Evolutionary conservation across 2,888 invertebrate species (phyloP).

Genomic region (Yponomeuta malinellus): DNA sequence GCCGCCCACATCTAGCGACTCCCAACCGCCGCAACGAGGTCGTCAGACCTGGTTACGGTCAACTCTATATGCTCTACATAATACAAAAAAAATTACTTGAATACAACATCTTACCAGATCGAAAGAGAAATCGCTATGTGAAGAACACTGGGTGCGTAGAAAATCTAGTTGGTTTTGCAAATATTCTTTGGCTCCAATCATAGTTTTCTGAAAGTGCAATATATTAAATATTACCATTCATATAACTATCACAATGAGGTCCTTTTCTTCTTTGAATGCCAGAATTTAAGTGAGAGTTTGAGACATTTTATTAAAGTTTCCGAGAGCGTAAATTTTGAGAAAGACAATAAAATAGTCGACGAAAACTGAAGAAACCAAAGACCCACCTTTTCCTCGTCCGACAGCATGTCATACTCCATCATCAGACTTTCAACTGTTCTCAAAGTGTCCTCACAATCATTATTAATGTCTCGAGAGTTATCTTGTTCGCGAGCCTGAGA

Average conservation of each 20-base stretch:
- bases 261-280: background rate
- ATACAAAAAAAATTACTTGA: background rate
- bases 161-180: conserved; percentile 43
- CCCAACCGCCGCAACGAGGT: too few species aligned
- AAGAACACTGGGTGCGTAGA: conserved; percentile 33
- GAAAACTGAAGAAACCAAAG: background rate
- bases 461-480: conserved; percentile 24
- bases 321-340: too few species aligned
- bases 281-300: background rate
- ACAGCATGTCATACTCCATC: conserved; percentile 42
- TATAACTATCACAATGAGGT: too few species aligned
- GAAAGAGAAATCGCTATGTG: background rate
- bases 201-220: conserved; percentile 44
- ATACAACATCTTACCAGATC: background rate
- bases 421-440: conserved; percentile 42
- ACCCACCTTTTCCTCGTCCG: conserved; percentile 51
- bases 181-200: conserved; percentile 49
- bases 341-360: background rate
- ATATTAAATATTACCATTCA: too few species aligned
- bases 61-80: too few species aligned
- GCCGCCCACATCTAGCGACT: too few species aligned
- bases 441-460: conserved; percentile 38
- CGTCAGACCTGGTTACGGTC: too few species aligned
- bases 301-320: too few species aligned
- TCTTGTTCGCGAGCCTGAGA: background rate